A percentile compares a stretch with the other conserved stretches of the same genome.
Evolutionary conservation across 2,888 invertebrate species (phyloP).

Genomic region (Oxyscelio sp.): DNA sequence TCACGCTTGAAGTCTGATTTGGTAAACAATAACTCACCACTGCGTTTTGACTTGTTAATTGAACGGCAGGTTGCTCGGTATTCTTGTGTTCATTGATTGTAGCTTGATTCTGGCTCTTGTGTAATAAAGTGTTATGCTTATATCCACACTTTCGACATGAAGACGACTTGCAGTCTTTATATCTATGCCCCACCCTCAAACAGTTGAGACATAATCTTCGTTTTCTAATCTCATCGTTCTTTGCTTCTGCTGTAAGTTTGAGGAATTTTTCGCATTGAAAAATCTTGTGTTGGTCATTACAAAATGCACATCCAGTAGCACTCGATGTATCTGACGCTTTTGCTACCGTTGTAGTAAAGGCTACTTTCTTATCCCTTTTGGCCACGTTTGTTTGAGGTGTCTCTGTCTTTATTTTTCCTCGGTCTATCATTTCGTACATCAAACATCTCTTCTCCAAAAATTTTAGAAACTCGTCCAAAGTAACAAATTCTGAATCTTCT

Average conservation of each 20-base stretch:
- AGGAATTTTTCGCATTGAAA: too few relatives aligned
- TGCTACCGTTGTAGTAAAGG: not conserved
- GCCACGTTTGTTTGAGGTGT: too few relatives aligned
- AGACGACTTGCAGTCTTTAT: not conserved
- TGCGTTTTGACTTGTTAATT: not conserved
- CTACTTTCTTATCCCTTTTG: too few relatives aligned
- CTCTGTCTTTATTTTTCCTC: not conserved
- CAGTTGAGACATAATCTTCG: slow-evolving; percentile 30
- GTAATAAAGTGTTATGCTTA: slow-evolving; percentile 17
- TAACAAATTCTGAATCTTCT: not conserved
- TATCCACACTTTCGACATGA: slow-evolving; percentile 9
- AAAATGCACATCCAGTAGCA: too few relatives aligned
- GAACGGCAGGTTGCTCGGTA: not conserved
- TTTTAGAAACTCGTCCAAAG: not conserved
- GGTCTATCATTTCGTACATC: not conserved
- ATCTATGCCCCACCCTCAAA: slow-evolving; percentile 23
- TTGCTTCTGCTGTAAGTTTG: not conserved
- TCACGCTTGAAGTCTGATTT: not conserved
- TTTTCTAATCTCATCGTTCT: not conserved
- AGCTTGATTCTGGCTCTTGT: not conserved
- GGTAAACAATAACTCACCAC: not conserved
- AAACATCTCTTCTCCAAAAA: not conserved
- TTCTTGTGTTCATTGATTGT: not conserved
- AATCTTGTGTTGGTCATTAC: too few relatives aligned
- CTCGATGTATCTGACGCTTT: slow-evolving; percentile 4